phyloP scores from a whole-genome alignment of 1,140 invertebrate species.

The Zaprionus kolodkinae region DNA sequence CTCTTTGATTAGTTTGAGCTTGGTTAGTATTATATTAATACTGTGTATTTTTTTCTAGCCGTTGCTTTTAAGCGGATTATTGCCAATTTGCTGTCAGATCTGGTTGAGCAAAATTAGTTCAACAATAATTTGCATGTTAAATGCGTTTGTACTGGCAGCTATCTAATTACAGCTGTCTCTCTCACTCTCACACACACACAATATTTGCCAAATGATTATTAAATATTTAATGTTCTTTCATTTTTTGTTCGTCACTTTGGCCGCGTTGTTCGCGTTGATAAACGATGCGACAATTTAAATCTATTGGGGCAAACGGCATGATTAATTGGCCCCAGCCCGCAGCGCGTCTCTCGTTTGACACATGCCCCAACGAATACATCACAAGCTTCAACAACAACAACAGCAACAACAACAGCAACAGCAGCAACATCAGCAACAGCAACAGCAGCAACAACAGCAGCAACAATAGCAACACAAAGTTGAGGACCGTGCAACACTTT shows the following conservation, averaged over 20 bases:
- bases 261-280: conserved; percentile 51
- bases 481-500: conserved; percentile 48
- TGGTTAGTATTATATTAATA: conserved; percentile 35
- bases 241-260: conserved; percentile 21
- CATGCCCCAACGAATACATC: conserved; percentile 55
- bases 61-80: conserved; percentile 54
- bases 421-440: conserved; percentile 7
- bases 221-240: conserved; percentile 53
- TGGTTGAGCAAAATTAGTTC: conserved; percentile 56
- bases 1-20: conserved; percentile 33
- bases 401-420: conserved; percentile 16
- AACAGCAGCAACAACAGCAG: neutral
- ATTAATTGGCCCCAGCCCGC: conserved; percentile 70
- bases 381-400: conserved; percentile 14
- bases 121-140: conserved; percentile 23
- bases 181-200: neutral
- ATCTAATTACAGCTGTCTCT: conserved; percentile 50
- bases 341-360: conserved; percentile 49
- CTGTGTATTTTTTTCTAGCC: conserved; percentile 15
- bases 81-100: conserved; percentile 53
- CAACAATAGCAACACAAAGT: conserved; percentile 13
- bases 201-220: conserved; percentile 46
- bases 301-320: conserved; percentile 69
- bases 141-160: neutral
- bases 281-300: conserved; percentile 81